A percentile compares a stretch with the other conserved stretches of the same genome.
phyloP scores from a whole-genome alignment of 2,797 vertebrate species.

The Acanthurus tractus region DNA sequence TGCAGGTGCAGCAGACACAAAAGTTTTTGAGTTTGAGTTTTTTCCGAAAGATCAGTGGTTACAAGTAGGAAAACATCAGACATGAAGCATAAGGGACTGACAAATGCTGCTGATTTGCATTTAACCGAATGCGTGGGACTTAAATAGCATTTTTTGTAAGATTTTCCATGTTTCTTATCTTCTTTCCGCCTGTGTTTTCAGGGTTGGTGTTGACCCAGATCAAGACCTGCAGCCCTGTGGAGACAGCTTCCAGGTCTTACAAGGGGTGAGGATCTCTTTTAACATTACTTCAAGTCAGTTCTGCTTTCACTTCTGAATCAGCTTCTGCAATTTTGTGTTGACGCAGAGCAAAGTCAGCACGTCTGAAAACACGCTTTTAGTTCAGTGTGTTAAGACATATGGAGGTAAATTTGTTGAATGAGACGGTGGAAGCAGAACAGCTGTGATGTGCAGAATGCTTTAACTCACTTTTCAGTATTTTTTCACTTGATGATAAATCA shows the following conservation, averaged over 20 bases:
- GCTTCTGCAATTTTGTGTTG: constrained; percentile 25
- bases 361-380: neutral
- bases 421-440: neutral
- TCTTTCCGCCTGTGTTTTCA: constrained; percentile 53
- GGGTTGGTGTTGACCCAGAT: constrained; percentile 97
- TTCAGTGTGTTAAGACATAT: neutral
- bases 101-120: neutral
- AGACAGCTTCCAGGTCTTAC: constrained; percentile 97
- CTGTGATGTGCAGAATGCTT: neutral
- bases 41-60: neutral
- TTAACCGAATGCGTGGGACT: neutral
- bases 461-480: neutral
- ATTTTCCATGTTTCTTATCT: neutral
- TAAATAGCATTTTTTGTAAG: neutral
- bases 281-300: neutral
- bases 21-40: no score
- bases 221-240: constrained; percentile 92
- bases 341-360: constrained; percentile 13
- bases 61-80: neutral
- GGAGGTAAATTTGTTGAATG: neutral
- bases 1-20: neutral
- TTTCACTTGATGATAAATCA: constrained; percentile 1
- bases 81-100: neutral
- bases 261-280: constrained; percentile 89
- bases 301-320: neutral